A percentile compares a stretch with the other conserved stretches of the same genome.
Evolutionary conservation across 2,113 vertebrate species (phyloP).

Genomic region (Larimichthys crocea): DNA sequence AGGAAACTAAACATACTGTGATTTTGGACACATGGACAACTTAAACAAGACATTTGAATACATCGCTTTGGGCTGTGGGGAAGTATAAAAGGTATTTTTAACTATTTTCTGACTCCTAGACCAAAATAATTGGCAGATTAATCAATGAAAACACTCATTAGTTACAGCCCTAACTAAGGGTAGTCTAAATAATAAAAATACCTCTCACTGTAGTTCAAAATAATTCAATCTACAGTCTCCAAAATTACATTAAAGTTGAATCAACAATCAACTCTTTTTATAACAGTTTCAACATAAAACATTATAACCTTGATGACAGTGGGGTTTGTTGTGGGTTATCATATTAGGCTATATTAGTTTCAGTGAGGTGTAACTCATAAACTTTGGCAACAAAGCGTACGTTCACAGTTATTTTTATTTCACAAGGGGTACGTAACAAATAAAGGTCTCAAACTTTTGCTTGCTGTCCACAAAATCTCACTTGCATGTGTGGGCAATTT

Average conservation of each 20-base stretch:
- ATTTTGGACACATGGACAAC: not conserved
- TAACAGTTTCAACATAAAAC: not conserved
- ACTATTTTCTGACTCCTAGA: not conserved
- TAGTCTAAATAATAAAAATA: not conserved
- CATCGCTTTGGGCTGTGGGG: not conserved
- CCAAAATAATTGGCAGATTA: not conserved
- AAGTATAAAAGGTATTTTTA: not conserved
- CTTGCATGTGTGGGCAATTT: conserved; percentile 43
- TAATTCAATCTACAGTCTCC: not conserved
- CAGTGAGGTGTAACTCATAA: not conserved
- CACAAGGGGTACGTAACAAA: not conserved
- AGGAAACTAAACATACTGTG: not conserved
- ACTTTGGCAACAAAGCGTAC: not conserved
- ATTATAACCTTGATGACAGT: not conserved
- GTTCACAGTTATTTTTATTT: conserved; percentile 4
- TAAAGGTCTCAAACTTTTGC: conserved; percentile 3
- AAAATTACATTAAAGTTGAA: not conserved
- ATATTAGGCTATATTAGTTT: not conserved
- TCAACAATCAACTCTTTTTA: not conserved
- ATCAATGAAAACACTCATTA: not conserved
- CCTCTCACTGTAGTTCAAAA: not conserved
- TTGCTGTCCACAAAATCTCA: conserved; percentile 16
- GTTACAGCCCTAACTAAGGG: not conserved
- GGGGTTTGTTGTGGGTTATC: not conserved
- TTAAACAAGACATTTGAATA: not conserved